Conservation (phyloP, 1,140 invertebrate genomes). For the Euura saliciscinereae region DNA sequence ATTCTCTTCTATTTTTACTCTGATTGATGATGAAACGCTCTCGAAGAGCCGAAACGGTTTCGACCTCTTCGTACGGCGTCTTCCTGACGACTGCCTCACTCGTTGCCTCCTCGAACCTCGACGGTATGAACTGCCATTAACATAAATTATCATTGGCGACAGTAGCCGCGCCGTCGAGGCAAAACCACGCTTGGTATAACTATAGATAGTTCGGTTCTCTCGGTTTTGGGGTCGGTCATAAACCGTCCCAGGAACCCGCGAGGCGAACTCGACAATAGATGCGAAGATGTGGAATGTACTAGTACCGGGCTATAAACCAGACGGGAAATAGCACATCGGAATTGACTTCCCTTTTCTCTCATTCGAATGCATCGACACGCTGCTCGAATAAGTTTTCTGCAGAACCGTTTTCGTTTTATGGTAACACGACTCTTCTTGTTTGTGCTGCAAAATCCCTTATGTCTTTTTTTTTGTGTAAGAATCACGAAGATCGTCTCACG, state of each 20-base stretch:
- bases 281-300: not conserved
- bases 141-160: conserved; percentile 62
- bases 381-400: too few species aligned
- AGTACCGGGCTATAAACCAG: too few species aligned
- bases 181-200: not conserved
- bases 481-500: too few species aligned
- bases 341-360: too few species aligned
- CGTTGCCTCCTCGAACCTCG: conserved; percentile 41
- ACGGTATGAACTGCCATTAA: conserved; percentile 56
- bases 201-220: not conserved
- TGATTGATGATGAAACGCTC: not conserved
- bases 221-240: not conserved
- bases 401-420: too few species aligned
- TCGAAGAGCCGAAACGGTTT: conserved; percentile 19
- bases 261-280: not conserved
- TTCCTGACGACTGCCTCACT: conserved; percentile 51
- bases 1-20: too few species aligned
- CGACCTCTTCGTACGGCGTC: conserved; percentile 44
- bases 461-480: not conserved
- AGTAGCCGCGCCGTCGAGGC: conserved; percentile 40
- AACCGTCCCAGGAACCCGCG: not conserved
- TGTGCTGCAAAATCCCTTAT: too few species aligned
- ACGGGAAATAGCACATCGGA: too few species aligned
- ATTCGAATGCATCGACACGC: too few species aligned
- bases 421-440: too few species aligned